These are phyloP conservation scores for Eublepharis macularius DNA, from an alignment of 2,113 vertebrate species.

Conservation along the genomic window DNA sequence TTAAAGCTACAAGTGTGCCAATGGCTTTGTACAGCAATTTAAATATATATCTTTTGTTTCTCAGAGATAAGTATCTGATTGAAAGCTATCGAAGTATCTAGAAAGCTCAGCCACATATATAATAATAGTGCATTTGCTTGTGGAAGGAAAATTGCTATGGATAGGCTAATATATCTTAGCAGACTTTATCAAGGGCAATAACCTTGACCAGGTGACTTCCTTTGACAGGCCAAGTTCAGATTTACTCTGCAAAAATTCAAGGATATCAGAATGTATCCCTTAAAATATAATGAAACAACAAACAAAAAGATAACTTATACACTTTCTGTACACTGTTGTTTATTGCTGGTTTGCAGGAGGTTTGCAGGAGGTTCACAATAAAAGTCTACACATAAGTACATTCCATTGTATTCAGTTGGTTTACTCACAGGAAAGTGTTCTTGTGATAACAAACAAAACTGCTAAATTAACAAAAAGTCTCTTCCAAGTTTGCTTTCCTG, in stretches of 20 bases:
- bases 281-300: slow-evolving; percentile 32
- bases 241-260: slow-evolving; percentile 14
- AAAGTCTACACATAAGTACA: not conserved
- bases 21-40: not conserved
- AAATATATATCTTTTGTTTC: slow-evolving; percentile 47
- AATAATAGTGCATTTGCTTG: slow-evolving; percentile 32
- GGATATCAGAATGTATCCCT: not conserved
- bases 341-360: not conserved
- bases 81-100: slow-evolving; percentile 49
- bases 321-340: not conserved
- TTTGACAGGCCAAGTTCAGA: slow-evolving; percentile 20
- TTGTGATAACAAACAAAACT: not conserved
- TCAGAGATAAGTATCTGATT: slow-evolving; percentile 41
- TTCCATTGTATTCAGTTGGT: too few relatives aligned
- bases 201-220: slow-evolving; percentile 32
- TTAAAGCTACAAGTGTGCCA: slow-evolving; percentile 11
- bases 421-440: too few relatives aligned
- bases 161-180: slow-evolving; percentile 40
- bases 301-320: not conserved
- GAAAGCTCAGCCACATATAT: slow-evolving; percentile 25
- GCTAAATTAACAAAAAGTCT: not conserved
- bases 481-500: slow-evolving; percentile 1
- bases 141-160: slow-evolving; percentile 35
- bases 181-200: slow-evolving; percentile 40
- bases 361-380: not conserved